These are phyloP conservation scores for Eriosoma lanigerum DNA, from an alignment of 1,140 invertebrate species.

Conservation along the genomic window DNA sequence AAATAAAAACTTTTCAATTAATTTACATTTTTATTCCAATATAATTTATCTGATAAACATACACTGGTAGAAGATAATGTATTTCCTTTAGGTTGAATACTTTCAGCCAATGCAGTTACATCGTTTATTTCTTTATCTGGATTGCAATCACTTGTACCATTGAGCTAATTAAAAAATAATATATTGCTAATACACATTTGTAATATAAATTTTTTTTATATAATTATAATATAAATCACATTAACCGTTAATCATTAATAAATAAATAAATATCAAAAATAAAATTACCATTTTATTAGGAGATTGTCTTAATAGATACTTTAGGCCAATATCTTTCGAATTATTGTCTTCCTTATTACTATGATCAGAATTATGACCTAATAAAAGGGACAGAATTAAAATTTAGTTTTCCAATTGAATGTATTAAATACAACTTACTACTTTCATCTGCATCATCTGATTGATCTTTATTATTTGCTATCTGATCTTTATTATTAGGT, in stretches of 20 bases:
- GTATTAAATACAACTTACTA: conserved; percentile 54
- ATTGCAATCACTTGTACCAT: conserved; percentile 62
- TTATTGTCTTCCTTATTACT: neutral
- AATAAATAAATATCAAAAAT: no score
- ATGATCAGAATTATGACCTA: conserved; percentile 28
- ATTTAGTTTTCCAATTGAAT: neutral
- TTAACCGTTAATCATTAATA: no score
- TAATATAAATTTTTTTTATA: no score
- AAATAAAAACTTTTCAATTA: conserved; percentile 53
- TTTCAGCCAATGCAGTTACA: conserved; percentile 91
- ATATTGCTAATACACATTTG: neutral
- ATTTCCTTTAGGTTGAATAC: conserved; percentile 92
- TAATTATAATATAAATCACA: neutral
- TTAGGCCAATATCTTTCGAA: conserved; percentile 22
- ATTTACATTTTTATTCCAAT: no score
- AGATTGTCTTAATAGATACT: conserved; percentile 36
- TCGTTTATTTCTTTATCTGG: conserved; percentile 75
- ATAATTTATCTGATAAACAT: conserved; percentile 22
- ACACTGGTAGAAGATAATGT: conserved; percentile 59
- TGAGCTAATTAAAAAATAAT: conserved; percentile 23
- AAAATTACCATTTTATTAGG: conserved; percentile 44
- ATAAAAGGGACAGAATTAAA: conserved; percentile 2
- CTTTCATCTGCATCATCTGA: conserved; percentile 54
- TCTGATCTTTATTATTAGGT: conserved; percentile 55
- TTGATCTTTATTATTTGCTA: conserved; percentile 51